Percentiles rank a stretch among this genome's conserved stretches.
Evolutionary conservation across 2,797 vertebrate genomes (phyloP).

Genomic region (Arremon brunneinucha): DNA sequence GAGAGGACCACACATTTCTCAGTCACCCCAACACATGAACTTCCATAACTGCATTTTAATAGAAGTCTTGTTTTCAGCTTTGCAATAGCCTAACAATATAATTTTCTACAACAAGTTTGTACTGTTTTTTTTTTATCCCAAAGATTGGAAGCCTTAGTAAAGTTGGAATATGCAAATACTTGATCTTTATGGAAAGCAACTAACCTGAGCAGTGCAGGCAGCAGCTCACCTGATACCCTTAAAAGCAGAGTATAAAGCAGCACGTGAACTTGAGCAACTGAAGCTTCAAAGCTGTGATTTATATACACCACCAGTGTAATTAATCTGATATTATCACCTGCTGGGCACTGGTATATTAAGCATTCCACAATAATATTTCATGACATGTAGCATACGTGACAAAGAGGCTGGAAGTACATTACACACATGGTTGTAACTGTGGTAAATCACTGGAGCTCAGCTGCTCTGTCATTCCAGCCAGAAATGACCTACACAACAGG

Average conservation of each 20-base stretch:
- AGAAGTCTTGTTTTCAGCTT: background rate
- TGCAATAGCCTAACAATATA: fast-evolving
- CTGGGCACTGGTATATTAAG: background rate
- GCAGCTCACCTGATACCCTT: background rate
- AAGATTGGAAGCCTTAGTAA: background rate
- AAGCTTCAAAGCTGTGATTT: background rate
- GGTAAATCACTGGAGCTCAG: background rate
- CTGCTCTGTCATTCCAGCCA: background rate
- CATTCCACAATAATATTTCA: background rate
- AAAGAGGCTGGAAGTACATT: background rate
- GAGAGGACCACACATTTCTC: background rate
- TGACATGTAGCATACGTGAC: background rate
- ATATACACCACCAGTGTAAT: background rate
- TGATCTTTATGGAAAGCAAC: background rate
- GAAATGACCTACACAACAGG: background rate
- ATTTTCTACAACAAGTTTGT: background rate
- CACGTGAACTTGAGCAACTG: background rate
- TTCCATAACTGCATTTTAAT: background rate
- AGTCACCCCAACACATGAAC: fast-evolving
- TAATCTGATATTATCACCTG: slow-evolving; percentile 10
- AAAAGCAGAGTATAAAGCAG: background rate
- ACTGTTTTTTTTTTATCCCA: fast-evolving
- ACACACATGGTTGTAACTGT: background rate
- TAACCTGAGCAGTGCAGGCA: background rate
- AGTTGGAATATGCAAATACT: fast-evolving